These are phyloP conservation scores for Sinelater perroti DNA, from an alignment of 2,888 invertebrate species.

Conservation along the genomic window DNA sequence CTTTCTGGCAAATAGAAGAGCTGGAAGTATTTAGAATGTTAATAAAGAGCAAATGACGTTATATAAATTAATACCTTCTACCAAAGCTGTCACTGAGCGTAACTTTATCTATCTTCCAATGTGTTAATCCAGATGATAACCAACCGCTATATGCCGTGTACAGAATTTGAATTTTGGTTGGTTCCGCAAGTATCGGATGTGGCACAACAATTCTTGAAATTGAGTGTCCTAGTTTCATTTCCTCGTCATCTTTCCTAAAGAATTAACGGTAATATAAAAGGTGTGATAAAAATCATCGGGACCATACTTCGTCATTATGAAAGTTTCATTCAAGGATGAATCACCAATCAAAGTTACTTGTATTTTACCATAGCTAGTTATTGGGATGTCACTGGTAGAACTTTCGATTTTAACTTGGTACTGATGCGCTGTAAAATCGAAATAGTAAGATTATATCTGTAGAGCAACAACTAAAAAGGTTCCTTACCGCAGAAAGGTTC, in stretches of 20 bases:
- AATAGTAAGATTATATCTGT: background rate
- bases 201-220: slow-evolving; percentile 87
- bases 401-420: slow-evolving; percentile 85
- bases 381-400: slow-evolving; percentile 70
- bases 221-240: slow-evolving; percentile 74
- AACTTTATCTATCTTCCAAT: slow-evolving; percentile 84
- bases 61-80: slow-evolving; percentile 65
- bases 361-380: slow-evolving; percentile 80
- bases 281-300: background rate
- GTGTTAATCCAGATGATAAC: slow-evolving; percentile 83
- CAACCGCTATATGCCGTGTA: slow-evolving; percentile 92
- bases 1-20: slow-evolving; percentile 82
- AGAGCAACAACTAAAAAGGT: slow-evolving; percentile 8
- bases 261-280: background rate
- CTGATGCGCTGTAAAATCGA: slow-evolving; percentile 75
- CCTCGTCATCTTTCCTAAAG: slow-evolving; percentile 80
- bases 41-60: background rate
- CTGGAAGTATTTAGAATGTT: slow-evolving; percentile 57
- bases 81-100: slow-evolving; percentile 86
- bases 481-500: slow-evolving; percentile 91
- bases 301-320: slow-evolving; percentile 83
- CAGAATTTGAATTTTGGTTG: slow-evolving; percentile 75
- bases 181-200: slow-evolving; percentile 83
- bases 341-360: slow-evolving; percentile 83
- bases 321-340: slow-evolving; percentile 85